Base-by-base conservation (phyloP, 2,797 vertebrate species). In the Serranus cabrilla region DNA sequence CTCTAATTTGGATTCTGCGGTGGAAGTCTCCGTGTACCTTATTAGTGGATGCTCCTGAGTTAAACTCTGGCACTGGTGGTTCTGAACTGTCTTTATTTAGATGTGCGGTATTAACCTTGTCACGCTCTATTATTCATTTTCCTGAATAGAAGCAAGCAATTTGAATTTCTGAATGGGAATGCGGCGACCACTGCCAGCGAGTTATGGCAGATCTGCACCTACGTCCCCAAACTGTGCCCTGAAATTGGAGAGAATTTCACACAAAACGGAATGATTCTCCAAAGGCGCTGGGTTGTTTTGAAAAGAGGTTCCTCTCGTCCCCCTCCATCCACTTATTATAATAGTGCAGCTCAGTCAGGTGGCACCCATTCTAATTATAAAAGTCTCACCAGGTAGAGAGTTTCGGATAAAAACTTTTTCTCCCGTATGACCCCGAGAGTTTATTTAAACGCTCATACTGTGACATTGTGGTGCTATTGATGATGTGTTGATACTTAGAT, bases 1-100 rank as follows among this genome's bases (percentile, higher is more conserved):
- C 63, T 86, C 64, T 78, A 71, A 84, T 84, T 85, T 83, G 62
- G 60, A 79, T 79, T 66, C 50, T 62, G 61, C 50, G 76, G 72
- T 81, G 59, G 60, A 81, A 71, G 58, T 74, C 69, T 60, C 34
- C 0, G n/a, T 59, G 51, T 62, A 67, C 66, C 65, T 80, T 66
- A 52, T 82, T 80, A 74, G 56, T 66, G 43, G 54, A 64, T 76
- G 60, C 65, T 88, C 51, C 54, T 18, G 34, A 65, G 21, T 65
- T 69, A 57, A 80, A 75, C n/a, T 69, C 25, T 67, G 37, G 3
- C 23, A 12, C 50, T 57, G 52, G 68, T 81, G 20, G 31, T 73
- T 73, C 37, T 70, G 65, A 82, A 71, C 63, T 64, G 49, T 54
- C 51, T 85, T 54, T 67, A 25, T 73, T 77, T 71, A 23, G 34